Evolutionary conservation across 2,888 invertebrate genomes (phyloP).

Genomic region (Acronicta psi): DNA sequence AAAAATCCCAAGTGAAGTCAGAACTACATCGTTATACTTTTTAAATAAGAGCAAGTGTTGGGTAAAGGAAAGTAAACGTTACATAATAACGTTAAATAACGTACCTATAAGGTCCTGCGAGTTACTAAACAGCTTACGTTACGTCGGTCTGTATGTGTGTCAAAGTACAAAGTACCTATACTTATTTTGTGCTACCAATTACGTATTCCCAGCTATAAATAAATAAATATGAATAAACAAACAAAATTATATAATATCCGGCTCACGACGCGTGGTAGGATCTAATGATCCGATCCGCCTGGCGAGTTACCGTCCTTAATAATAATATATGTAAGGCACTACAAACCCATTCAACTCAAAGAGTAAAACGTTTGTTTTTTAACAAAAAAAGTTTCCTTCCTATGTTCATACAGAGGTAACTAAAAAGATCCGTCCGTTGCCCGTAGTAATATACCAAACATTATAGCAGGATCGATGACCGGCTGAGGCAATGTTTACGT

Average conservation of each 20-base stretch:
- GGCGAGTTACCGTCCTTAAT: too few species aligned
- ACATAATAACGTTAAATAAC: not conserved
- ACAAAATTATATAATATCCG: too few species aligned
- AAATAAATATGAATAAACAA: too few species aligned
- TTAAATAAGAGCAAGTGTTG: constrained; percentile 20
- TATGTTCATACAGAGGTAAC: too few species aligned
- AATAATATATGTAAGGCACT: too few species aligned
- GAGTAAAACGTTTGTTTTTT: too few species aligned
- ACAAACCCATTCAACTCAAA: too few species aligned
- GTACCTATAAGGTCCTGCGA: constrained; percentile 9
- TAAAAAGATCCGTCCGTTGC: too few species aligned
- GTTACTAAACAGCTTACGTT: not conserved
- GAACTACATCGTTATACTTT: not conserved
- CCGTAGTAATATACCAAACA: not conserved
- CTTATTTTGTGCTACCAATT: too few species aligned
- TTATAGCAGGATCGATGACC: constrained; percentile 8
- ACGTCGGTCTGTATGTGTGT: not conserved
- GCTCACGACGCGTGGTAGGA: too few species aligned
- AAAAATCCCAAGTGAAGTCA: constrained; percentile 1
- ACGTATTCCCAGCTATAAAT: too few species aligned
- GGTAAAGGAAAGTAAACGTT: constrained; percentile 1
- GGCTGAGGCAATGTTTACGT: constrained; percentile 15
- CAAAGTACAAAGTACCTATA: not conserved
- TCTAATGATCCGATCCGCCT: too few species aligned
- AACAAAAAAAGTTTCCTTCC: not conserved